Evolutionary conservation across 1,140 invertebrate genomes (phyloP).

Genomic region (Pomacea maculata): DNA sequence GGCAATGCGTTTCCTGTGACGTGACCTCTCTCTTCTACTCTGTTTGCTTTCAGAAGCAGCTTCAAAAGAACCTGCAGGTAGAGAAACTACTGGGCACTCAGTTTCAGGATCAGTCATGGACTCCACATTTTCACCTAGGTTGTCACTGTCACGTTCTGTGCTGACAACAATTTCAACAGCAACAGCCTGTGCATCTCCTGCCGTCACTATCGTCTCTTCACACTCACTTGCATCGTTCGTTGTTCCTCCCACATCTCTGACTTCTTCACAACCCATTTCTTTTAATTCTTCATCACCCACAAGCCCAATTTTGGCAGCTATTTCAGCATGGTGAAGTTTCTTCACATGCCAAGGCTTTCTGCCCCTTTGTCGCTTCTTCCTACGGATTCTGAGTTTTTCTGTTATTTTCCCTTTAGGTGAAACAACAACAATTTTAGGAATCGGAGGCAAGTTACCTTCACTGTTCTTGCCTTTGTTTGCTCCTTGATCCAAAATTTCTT

Average conservation of each 20-base stretch:
- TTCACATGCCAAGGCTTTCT: slow-evolving; percentile 18
- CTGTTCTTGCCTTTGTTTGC: neutral
- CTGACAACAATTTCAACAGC: no score
- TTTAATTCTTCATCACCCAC: neutral
- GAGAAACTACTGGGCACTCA: no score
- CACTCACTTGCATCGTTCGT: neutral
- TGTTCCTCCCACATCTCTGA: neutral
- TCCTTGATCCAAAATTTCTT: neutral
- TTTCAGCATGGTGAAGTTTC: neutral
- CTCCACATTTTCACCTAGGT: no score
- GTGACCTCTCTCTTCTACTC: no score
- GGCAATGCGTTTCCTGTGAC: no score
- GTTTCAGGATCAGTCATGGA: no score
- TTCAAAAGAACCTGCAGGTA: no score
- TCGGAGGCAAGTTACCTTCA: neutral
- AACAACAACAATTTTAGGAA: neutral
- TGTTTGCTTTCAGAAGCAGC: no score
- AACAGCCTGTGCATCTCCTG: no score
- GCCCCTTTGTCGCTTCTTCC: slow-evolving; percentile 6
- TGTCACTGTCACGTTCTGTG: no score
- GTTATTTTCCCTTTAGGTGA: neutral
- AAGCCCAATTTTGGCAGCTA: slow-evolving; percentile 3
- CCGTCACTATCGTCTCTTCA: no score
- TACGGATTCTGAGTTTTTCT: neutral
- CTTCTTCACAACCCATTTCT: neutral